Base-by-base conservation (phyloP, 2,888 invertebrate species). In the Drymonia ruficornis region DNA sequence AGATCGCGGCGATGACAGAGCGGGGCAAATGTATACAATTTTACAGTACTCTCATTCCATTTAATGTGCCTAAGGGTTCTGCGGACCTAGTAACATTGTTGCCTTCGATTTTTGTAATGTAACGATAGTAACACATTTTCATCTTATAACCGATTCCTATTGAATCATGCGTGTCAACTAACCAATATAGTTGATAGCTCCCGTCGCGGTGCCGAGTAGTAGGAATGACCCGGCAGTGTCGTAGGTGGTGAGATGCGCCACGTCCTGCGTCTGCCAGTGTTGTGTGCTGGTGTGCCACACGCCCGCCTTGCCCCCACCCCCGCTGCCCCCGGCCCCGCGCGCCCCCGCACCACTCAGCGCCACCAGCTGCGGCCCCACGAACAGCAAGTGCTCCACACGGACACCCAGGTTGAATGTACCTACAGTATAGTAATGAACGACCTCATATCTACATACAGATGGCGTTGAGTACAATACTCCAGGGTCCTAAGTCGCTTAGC, bases 221-320 rank as follows among this genome's bases (percentile, higher is more conserved):
- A 99, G 93, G 83, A 99, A 99, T 0, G 98, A 98, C 0, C 99
- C 99, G 19, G 99, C 99, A 0, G 98, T 99, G 85, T 99, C 99
- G 81, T 98, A 98, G 0, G 99, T 98, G 9, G 98, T 96, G 55
- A 99, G 98, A 1, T 98, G 97, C 16, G 98, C 97, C 13, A 99
- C 97, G 86, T 99, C 99, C 83, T 99, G 98, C 43, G 98, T 91
- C 93, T 99, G 99, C 98, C 99, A 99, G 87, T 99, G 98, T 77
- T 99, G 98, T 0, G 99, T 98, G 96, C 99, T 99, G 0, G 99
- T 98, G 87, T 99, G 99, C 99, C 99, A 99, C n/a, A 99, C 99
- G 1, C 99, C 99, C 19, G 99, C 97, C 89, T 99, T 99, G 61
- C 90, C n/a, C n/a, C n/a, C n/a, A n/a, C n/a, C n/a, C n/a, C n/a